Percentiles rank a stretch among this genome's conserved stretches.
phyloP scores from a whole-genome alignment of 1,140 invertebrate species.

The Chymomyza costata region DNA sequence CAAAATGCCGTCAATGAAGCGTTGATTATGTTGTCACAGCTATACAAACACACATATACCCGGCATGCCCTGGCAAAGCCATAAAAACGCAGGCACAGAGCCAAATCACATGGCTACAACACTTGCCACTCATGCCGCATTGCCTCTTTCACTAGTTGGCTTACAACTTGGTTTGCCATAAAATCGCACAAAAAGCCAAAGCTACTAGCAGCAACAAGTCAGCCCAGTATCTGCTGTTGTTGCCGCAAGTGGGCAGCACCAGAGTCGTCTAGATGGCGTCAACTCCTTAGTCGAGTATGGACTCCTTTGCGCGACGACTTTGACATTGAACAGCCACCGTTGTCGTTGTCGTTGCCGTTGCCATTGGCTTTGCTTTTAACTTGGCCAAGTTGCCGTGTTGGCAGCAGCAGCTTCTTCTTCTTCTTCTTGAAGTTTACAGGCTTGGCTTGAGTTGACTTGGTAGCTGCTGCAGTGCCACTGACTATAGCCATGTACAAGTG shows the following conservation, averaged over 20 bases:
- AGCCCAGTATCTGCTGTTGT: slow-evolving; percentile 23
- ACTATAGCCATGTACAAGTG: too few relatives aligned
- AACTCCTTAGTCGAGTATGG: too few relatives aligned
- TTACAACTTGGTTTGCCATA: too few relatives aligned
- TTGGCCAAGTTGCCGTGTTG: too few relatives aligned
- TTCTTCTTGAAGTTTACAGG: too few relatives aligned
- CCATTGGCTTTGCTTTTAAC: slow-evolving; percentile 23
- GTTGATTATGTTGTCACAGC: slow-evolving; percentile 63
- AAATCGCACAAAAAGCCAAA: slow-evolving; percentile 6
- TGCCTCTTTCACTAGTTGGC: too few relatives aligned
- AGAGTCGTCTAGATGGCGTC: too few relatives aligned
- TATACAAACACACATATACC: slow-evolving; percentile 16
- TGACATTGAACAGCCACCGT: slow-evolving; percentile 30
- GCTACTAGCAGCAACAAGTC: slow-evolving; percentile 27
- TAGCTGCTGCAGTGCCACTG: too few relatives aligned
- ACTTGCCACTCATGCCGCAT: slow-evolving; percentile 15
- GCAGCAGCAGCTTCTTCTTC: too few relatives aligned
- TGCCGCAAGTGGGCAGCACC: slow-evolving; percentile 23
- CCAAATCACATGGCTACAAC: slow-evolving; percentile 18
- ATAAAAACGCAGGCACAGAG: slow-evolving; percentile 38
- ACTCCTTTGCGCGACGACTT: slow-evolving; percentile 8
- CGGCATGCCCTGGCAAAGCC: slow-evolving; percentile 20
- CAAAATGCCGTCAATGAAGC: slow-evolving; percentile 46
- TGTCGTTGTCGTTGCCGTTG: slow-evolving; percentile 11
- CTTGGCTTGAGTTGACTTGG: too few relatives aligned